Conservation (phyloP, 1,140 invertebrate species). For the Cydia splendana region DNA sequence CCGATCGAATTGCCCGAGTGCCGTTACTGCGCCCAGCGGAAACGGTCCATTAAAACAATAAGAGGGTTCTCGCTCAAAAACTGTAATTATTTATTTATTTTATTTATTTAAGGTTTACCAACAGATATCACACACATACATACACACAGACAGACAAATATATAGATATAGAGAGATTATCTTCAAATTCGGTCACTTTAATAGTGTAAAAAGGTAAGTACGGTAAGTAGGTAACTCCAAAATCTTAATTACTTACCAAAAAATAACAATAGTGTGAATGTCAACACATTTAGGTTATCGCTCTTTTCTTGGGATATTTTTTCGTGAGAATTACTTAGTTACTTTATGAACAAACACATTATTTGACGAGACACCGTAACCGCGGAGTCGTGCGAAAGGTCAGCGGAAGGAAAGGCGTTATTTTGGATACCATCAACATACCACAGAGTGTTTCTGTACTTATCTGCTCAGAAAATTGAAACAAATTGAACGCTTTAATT, state of each 20-base stretch:
- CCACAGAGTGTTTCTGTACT: background rate
- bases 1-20: background rate
- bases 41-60: slow-evolving; percentile 18
- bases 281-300: background rate
- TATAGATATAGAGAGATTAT: too few relatives aligned
- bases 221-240: background rate
- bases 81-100: background rate
- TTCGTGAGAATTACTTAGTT: slow-evolving; percentile 22
- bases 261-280: slow-evolving; percentile 18
- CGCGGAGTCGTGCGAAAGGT: slow-evolving; percentile 17
- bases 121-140: too few relatives aligned
- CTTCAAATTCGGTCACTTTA: background rate
- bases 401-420: slow-evolving; percentile 8
- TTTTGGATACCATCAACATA: background rate
- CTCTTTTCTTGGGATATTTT: background rate
- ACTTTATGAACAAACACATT: slow-evolving; percentile 10
- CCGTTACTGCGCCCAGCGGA: slow-evolving; percentile 14
- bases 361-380: background rate
- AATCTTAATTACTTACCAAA: slow-evolving; percentile 7
- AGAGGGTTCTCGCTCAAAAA: background rate
- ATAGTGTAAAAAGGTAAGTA: background rate
- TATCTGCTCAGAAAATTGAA: background rate
- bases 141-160: too few relatives aligned
- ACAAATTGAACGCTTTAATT: too few relatives aligned
- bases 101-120: too few relatives aligned